Evolutionary conservation across 2,888 invertebrate species (phyloP).

Genomic region (Pseudeuparius sepicola): DNA sequence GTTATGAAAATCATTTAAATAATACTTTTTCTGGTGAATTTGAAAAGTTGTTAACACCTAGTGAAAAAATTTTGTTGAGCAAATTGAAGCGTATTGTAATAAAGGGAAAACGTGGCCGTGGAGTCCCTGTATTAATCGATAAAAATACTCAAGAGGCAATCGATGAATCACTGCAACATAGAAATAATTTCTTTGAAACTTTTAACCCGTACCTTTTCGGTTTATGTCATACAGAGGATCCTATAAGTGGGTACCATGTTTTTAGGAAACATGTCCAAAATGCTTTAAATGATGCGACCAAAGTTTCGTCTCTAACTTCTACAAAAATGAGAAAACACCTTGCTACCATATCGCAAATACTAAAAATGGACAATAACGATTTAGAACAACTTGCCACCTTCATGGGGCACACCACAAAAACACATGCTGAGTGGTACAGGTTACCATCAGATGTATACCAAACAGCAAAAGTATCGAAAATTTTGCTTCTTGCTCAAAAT

Average conservation of each 20-base stretch:
- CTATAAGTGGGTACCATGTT: slow-evolving; percentile 14
- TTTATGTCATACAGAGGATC: slow-evolving; percentile 3
- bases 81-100: slow-evolving; percentile 16
- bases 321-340: slow-evolving; percentile 19
- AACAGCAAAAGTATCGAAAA: slow-evolving; percentile 18
- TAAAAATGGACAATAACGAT: slow-evolving; percentile 17
- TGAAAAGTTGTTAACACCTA: slow-evolving; percentile 2
- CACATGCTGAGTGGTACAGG: no score
- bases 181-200: slow-evolving; percentile 11
- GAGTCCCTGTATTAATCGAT: slow-evolving; percentile 17
- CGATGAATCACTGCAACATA: neutral
- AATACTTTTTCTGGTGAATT: slow-evolving; percentile 1
- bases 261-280: slow-evolving; percentile 15
- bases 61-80: slow-evolving; percentile 9
- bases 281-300: slow-evolving; percentile 16
- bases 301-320: slow-evolving; percentile 15
- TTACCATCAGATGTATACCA: slow-evolving; percentile 20
- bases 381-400: slow-evolving; percentile 19
- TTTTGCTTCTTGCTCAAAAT: slow-evolving; percentile 14
- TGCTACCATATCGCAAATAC: slow-evolving; percentile 18
- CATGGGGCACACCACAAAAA: slow-evolving; percentile 21
- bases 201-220: slow-evolving; percentile 13
- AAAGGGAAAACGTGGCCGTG: slow-evolving; percentile 13
- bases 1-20: neutral
- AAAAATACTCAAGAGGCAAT: slow-evolving; percentile 10